Percentiles rank a stretch among this genome's conserved stretches.
These are phyloP conservation scores for Lepus oiostolus DNA, from an alignment of 2,797 vertebrate species.

Conservation along the genomic window DNA sequence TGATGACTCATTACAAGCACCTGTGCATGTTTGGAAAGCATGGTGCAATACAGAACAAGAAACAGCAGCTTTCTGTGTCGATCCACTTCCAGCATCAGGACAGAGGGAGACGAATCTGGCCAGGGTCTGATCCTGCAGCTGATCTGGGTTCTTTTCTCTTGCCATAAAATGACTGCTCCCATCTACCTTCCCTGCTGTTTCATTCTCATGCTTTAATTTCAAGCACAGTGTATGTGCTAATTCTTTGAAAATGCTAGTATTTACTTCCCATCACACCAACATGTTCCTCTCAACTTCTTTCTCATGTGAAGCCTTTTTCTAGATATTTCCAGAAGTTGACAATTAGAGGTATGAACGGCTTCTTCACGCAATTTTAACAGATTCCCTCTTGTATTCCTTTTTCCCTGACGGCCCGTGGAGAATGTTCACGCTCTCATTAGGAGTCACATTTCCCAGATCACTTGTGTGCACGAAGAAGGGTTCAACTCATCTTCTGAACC, in stretches of 20 bases:
- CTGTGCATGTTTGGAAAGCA: slow-evolving; percentile 3
- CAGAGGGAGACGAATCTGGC: background rate
- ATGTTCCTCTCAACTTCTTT: background rate
- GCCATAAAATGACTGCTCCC: background rate
- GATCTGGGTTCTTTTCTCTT: background rate
- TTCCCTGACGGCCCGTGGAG: background rate
- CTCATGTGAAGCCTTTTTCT: background rate
- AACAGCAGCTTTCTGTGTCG: background rate
- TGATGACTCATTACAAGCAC: slow-evolving; percentile 26
- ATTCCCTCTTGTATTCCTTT: background rate
- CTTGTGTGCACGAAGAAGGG: background rate
- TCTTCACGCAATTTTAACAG: slow-evolving; percentile 16
- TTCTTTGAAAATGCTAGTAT: background rate
- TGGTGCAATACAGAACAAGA: background rate
- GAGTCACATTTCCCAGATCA: background rate
- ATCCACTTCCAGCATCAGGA: background rate
- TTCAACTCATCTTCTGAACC: slow-evolving; percentile 2
- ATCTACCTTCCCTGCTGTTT: background rate
- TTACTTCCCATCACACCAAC: background rate
- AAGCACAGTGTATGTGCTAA: background rate
- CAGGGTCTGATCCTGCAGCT: background rate
- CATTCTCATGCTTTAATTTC: slow-evolving; percentile 7
- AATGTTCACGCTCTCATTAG: background rate
- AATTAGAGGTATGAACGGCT: background rate
- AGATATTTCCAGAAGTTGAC: slow-evolving; percentile 39